Evolutionary conservation across 2,888 invertebrate genomes (phyloP).

Genomic region (Cephus pygmeus): DNA sequence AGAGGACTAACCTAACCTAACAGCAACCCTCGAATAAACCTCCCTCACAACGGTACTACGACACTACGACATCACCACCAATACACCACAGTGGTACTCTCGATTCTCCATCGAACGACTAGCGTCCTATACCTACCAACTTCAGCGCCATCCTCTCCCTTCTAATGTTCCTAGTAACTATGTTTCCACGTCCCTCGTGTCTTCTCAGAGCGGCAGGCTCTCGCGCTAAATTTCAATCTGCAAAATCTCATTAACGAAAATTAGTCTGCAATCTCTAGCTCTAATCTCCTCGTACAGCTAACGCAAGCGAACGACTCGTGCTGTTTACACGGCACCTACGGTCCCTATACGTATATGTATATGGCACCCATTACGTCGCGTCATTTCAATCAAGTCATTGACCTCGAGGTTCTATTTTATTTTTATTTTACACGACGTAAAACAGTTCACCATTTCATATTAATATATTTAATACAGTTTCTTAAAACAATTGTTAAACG

Average conservation of each 20-base stretch:
- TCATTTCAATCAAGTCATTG: not conserved
- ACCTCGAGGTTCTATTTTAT: not conserved
- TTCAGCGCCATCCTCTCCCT: not conserved
- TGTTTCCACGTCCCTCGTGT: not conserved
- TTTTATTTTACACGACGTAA: not conserved
- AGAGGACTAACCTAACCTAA: conserved; percentile 7
- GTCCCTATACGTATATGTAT: not conserved
- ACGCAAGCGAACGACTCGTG: not conserved
- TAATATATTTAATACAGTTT: not conserved
- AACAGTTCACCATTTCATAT: not conserved
- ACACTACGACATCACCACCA: not conserved
- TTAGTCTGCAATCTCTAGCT: conserved; percentile 47
- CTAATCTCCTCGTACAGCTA: conserved; percentile 1
- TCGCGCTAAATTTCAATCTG: conserved; percentile 48
- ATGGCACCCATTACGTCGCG: not conserved
- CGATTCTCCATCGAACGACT: not conserved
- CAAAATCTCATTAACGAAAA: conserved; percentile 52
- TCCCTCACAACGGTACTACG: not conserved
- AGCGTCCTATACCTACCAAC: not conserved
- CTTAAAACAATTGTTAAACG: not conserved
- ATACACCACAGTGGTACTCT: not conserved
- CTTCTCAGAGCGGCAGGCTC: conserved; percentile 2
- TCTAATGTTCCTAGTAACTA: not conserved
- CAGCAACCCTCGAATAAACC: conserved; percentile 6
- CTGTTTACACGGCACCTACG: not conserved